Evolutionary conservation across 2,888 invertebrate genomes (phyloP), one percentile per base, ranked within the genome.

Genomic region (Pseudococcus jackbeardsleyi): DNA sequence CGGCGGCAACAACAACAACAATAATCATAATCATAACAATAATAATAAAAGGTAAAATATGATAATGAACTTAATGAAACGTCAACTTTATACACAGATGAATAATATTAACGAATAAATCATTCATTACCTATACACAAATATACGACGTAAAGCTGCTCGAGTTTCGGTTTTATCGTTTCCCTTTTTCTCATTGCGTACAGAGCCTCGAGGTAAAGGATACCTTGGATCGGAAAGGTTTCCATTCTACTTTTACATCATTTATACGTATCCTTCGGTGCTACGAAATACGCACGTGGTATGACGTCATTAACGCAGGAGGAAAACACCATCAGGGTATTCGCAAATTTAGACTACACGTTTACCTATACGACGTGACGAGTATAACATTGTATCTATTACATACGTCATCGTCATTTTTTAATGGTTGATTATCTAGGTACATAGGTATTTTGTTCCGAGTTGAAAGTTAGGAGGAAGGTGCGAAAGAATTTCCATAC

Each of bases 21-120:
- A 50, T 17, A 50, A 50, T 50, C 11, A 50, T 50, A 68, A 68
- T 68, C 33, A 77, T 77, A 77, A 77, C 77, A 77, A 77, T 39
- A 77, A 77, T 77, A 77, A 77, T 77, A 77, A 39, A 77, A 39
- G 39, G 33, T 22, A 64, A 64, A 85, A 85, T 50, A 85, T 85
- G 54, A 85, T 85, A 85, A 85, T 85, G 85, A 85, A 85, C 54
- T 85, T 85, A 85, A 85, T 85, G 85, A 85, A 85, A 85, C 85
- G 85, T 85, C 85, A 85, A 54, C 50, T 85, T 85, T 85, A 85
- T 54, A 85, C 54, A 22, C 17, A 12, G 22, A 26, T 85, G 85
- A 85, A 85, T 85, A 85, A 85, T 85, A 84, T 84, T 84, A 48
- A 50, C 54, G 85, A 50, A 85, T 85, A 85, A 85, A 59, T 85